Evolutionary conservation across 2,888 invertebrate species (phyloP), one percentile per base, ranked within the genome.

Genomic region (Sicus ferrugineus): DNA sequence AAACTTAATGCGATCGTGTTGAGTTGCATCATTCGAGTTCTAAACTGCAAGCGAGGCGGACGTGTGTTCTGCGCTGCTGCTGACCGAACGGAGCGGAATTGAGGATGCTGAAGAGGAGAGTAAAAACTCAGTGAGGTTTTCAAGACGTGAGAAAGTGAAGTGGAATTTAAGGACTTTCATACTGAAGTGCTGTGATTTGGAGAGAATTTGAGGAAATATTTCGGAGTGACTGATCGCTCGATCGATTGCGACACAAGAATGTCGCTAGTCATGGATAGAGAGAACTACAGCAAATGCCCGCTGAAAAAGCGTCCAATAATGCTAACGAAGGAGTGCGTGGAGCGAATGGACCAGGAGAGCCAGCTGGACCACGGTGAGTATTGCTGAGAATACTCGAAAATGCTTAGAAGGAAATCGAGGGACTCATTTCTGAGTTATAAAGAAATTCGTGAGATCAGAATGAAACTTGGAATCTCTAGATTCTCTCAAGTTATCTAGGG

Each of bases 261-360:
- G n/a, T n/a, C n/a, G n/a, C n/a, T n/a, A n/a, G 28, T 76, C 34
- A 80, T 84, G 83, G 81, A 84, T 80, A 84, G 81, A 69, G 74
- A 77, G 19, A 86, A 83, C 70, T 84, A 83, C 71, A 83, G 83
- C 71, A 83, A 81, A 77, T 85, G 84, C 70, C 84, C 84, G 71
- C 77, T 85, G 26, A 85, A 85, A 67, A 85, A 85, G 77, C 79
- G 84, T 31, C 84, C 84, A 11, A 80, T 85, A 59, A 75, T 77
- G 72, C 68, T 80, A 68, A 23, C 72, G 31, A 74, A 61, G 2
- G 34, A 70, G 50, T 70, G 68, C 9, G 9, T 21, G 7, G 75
- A 74, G 62, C 71, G 75, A 69, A 66, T 73, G 48, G 48, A 71
- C 16, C 56, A 34, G 1, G 78, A 74, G 68, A 75, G 78, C 71